Conservation (phyloP, 1,140 invertebrate species). For the Eumaeus atala region DNA sequence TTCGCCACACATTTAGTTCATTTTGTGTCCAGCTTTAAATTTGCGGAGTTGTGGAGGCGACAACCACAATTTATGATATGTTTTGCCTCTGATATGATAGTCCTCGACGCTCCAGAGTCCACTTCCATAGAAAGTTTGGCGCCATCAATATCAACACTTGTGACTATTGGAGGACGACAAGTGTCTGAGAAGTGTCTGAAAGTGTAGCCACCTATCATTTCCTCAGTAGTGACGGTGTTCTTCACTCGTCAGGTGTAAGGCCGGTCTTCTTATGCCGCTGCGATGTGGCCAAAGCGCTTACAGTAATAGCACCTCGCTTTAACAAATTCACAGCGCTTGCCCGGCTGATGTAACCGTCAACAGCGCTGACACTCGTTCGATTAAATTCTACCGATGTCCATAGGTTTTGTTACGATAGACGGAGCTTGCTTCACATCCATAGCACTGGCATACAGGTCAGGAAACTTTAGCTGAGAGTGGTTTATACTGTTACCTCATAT, state of each 20-base stretch:
- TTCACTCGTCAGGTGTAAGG: conserved; percentile 11
- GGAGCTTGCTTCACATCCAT: conserved; percentile 26
- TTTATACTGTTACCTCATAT: conserved; percentile 15
- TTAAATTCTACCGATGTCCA: conserved; percentile 30
- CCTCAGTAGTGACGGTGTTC: too few species aligned
- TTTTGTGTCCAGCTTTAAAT: too few species aligned
- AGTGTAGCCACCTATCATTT: too few species aligned
- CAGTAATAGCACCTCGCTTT: conserved; percentile 29
- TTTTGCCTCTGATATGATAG: too few species aligned
- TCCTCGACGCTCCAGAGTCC: too few species aligned
- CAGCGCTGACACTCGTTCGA: conserved; percentile 24
- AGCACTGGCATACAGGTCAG: conserved; percentile 24
- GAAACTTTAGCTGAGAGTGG: conserved; percentile 28
- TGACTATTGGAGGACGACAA: too few species aligned
- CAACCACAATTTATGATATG: too few species aligned
- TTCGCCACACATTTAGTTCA: too few species aligned
- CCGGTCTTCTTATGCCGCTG: conserved; percentile 20
- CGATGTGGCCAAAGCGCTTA: conserved; percentile 26
- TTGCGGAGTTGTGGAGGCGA: too few species aligned
- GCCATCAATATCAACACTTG: too few species aligned
- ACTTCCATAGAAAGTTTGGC: too few species aligned
- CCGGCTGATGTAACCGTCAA: conserved; percentile 18
- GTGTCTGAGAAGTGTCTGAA: too few species aligned
- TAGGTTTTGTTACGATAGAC: conserved; percentile 17
- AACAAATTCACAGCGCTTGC: conserved; percentile 25